Percentiles rank a stretch among this genome's conserved stretches.
phyloP scores from a whole-genome alignment of 2,797 vertebrate species.

The Thaleichthys pacificus region DNA sequence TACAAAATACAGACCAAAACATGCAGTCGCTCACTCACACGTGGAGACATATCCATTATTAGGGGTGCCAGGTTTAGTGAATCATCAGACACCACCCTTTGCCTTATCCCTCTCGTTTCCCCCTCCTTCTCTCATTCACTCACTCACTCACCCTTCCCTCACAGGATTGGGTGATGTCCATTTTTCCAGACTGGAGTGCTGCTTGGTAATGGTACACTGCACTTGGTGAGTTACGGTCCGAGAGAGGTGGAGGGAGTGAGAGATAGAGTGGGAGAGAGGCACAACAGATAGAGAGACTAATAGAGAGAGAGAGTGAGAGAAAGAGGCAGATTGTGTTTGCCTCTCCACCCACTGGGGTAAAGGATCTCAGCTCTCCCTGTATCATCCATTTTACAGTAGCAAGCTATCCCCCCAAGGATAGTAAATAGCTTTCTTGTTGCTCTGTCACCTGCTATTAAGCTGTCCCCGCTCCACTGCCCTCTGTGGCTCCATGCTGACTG shows the following conservation, averaged over 20 bases:
- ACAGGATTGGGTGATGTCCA: not conserved
- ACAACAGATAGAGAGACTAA: not conserved
- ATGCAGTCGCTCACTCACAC: slow-evolving; percentile 18
- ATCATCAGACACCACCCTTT: slow-evolving; percentile 52
- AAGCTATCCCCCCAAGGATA: no score
- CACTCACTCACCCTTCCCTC: slow-evolving; percentile 14
- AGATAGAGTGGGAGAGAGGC: not conserved
- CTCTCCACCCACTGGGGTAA: not conserved
- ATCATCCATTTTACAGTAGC: no score
- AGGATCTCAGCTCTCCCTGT: no score
- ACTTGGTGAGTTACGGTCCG: slow-evolving; percentile 11
- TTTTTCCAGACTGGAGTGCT: slow-evolving; percentile 16
- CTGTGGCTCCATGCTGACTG: slow-evolving; percentile 13
- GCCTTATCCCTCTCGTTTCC: not conserved
- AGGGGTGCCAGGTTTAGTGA: slow-evolving; percentile 55
- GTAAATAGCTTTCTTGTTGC: no score
- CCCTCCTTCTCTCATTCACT: slow-evolving; percentile 13
- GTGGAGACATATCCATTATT: slow-evolving; percentile 9
- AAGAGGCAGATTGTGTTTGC: not conserved
- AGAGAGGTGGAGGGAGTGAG: not conserved
- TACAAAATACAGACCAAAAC: slow-evolving; percentile 24
- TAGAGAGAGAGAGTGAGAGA: not conserved
- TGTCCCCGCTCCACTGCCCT: slow-evolving; percentile 34
- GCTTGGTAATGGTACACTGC: not conserved
- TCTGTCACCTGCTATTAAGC: slow-evolving; percentile 42